Evolutionary conservation across 1,140 invertebrate species (phyloP).

Genomic region (Nasonia vitripennis): DNA sequence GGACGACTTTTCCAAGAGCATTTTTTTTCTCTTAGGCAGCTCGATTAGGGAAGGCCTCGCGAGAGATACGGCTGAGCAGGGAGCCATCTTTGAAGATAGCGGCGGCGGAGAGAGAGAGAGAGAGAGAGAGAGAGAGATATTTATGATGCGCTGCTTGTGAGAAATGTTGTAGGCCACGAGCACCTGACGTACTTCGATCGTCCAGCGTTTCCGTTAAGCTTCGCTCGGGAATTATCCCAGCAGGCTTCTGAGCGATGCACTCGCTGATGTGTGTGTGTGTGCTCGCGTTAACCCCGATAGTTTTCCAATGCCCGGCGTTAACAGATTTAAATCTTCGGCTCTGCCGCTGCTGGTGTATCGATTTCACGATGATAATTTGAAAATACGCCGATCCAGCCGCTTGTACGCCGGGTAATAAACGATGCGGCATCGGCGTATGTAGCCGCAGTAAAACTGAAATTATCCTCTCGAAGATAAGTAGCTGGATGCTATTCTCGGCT

Average conservation of each 20-base stretch:
- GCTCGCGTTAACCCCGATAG: not conserved
- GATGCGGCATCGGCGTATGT: not conserved
- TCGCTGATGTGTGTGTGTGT: too few species aligned
- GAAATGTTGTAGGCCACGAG: not conserved
- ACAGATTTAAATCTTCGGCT: not conserved
- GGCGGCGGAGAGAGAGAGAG: too few species aligned
- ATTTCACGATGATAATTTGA: not conserved
- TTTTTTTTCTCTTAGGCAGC: not conserved
- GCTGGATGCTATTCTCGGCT: not conserved
- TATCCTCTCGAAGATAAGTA: constrained; percentile 6
- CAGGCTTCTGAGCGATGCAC: not conserved
- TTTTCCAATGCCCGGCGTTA: not conserved
- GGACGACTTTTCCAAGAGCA: not conserved
- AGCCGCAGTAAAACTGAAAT: constrained; percentile 21
- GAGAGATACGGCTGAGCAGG: not conserved
- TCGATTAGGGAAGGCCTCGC: not conserved
- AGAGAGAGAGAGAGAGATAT: not conserved
- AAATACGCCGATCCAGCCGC: not conserved
- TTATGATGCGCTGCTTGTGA: not conserved
- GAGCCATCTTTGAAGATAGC: too few species aligned
- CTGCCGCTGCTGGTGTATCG: not conserved
- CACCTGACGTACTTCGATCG: not conserved
- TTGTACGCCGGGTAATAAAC: not conserved
- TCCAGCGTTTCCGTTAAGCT: not conserved
- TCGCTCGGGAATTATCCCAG: not conserved